These are phyloP conservation scores for Elaphurus davidianus DNA, from an alignment of 2,113 vertebrate genomes.

Conservation along the genomic window DNA sequence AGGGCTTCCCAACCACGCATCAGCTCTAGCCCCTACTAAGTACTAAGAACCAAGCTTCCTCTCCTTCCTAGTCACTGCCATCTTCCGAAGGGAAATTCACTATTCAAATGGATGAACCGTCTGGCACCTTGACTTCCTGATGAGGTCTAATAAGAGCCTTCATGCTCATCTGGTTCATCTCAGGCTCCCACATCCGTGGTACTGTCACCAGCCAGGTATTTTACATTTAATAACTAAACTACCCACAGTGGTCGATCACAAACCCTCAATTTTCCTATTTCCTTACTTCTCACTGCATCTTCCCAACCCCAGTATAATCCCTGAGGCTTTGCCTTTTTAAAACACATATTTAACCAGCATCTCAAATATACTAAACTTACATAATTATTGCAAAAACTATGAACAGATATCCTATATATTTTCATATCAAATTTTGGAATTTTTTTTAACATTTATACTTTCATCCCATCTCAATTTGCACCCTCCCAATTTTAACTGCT, in stretches of 20 bases:
- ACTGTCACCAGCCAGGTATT: neutral
- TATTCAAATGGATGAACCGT: neutral
- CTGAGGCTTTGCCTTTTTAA: neutral
- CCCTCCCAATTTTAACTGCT: neutral
- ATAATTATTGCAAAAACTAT: neutral
- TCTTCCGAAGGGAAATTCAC: neutral
- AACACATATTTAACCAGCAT: neutral
- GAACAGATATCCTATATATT: neutral
- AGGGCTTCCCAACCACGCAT: neutral
- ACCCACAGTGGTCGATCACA: neutral
- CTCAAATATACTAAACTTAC: neutral
- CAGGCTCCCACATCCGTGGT: rapidly evolving
- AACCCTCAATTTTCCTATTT: no score
- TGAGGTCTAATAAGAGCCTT: neutral
- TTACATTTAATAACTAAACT: neutral
- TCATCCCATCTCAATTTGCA: neutral
- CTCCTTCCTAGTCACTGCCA: neutral
- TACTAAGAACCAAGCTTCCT: neutral
- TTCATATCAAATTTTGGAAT: neutral
- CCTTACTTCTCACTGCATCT: neutral
- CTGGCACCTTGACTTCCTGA: neutral
- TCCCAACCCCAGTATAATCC: neutral
- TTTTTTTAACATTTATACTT: neutral
- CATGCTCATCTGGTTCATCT: neutral
- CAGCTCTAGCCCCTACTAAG: neutral